Conservation (phyloP, 2,113 vertebrate species). For the Geococcyx californianus region DNA sequence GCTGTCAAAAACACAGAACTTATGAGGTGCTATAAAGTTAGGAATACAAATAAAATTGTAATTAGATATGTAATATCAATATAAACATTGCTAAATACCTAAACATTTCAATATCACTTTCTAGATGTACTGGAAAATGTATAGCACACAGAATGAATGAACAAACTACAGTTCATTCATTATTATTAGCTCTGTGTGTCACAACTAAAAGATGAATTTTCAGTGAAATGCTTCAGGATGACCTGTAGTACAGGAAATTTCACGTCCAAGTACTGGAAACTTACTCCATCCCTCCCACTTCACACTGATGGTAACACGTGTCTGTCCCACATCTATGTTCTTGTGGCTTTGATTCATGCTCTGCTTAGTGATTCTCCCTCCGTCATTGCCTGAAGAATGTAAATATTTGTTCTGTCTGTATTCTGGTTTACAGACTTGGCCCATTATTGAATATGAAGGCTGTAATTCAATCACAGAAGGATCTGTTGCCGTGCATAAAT, state of each 20-base stretch:
- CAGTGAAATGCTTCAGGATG: constrained; percentile 17
- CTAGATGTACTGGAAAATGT: background rate
- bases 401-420: constrained; percentile 76
- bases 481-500: constrained; percentile 40
- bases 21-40: background rate
- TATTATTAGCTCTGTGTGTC: background rate
- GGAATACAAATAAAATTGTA: background rate
- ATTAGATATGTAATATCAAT: background rate
- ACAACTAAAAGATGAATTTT: background rate
- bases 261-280: constrained; percentile 63
- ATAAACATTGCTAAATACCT: background rate
- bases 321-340: constrained; percentile 62
- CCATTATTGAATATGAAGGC: constrained; percentile 40
- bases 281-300: constrained; percentile 15
- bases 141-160: background rate
- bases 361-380: constrained; percentile 41
- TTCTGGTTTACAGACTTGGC: constrained; percentile 65
- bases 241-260: constrained; percentile 46
- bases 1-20: background rate
- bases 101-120: background rate
- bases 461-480: constrained; percentile 47
- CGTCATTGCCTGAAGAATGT: constrained; percentile 58
- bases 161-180: background rate
- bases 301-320: constrained; percentile 51
- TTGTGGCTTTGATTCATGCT: constrained; percentile 65